Conservation (phyloP, 2,113 vertebrate genomes). For the Gnathonemus echidnorhynchus region DNA sequence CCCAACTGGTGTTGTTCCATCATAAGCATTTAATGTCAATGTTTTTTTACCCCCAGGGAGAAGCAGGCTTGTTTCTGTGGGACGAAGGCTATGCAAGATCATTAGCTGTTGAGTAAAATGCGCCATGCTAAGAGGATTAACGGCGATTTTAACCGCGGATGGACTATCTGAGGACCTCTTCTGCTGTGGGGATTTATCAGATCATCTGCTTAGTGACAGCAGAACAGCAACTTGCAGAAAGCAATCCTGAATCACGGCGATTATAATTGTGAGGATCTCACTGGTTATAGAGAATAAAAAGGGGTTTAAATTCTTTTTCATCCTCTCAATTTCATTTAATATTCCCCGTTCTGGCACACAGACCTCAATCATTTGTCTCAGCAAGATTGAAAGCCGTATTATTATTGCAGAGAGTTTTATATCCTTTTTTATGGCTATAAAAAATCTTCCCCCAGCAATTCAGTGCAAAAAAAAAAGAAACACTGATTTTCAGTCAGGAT, state of each 20-base stretch:
- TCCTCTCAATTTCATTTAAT: not conserved
- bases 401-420: not conserved
- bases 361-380: not conserved
- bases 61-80: not conserved
- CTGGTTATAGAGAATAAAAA: not conserved
- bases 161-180: not conserved
- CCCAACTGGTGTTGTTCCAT: not conserved
- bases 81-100: not conserved
- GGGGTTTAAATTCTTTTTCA: not conserved
- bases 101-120: conserved; percentile 2
- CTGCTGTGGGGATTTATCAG: not conserved
- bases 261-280: not conserved
- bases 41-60: not conserved
- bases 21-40: conserved; percentile 8
- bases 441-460: not conserved
- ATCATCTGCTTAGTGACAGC: not conserved
- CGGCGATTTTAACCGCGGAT: not conserved
- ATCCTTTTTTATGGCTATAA: not conserved
- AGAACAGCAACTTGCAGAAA: not conserved
- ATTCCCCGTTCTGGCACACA: not conserved
- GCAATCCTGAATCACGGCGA: not conserved
- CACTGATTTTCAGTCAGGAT: not conserved
- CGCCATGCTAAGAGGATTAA: not conserved
- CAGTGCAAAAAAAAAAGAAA: not conserved
- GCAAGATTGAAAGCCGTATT: not conserved